Evolutionary conservation across 2,888 invertebrate species (phyloP), one percentile per base, ranked within the genome.

Genomic region (Dolichomitus sp.): DNA sequence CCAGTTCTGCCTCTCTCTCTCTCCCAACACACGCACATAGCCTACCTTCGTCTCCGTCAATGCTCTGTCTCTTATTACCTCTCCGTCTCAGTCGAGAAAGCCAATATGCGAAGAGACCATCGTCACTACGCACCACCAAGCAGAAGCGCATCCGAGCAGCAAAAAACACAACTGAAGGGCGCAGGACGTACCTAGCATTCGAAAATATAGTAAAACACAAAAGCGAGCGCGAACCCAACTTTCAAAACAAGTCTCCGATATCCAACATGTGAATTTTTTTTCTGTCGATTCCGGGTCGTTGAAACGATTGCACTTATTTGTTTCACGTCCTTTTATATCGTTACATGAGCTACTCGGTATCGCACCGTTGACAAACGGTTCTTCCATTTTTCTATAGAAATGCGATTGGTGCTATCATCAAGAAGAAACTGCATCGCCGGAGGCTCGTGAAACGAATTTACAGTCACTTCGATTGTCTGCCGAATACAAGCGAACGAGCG

Each of bases 101-200:
- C 57, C 52, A n/a, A 42, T 52, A 57, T 27, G 27, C 54, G 54
- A 54, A 77, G 48, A 81, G 77, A 45, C 37, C 37, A 66, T 14
- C 70, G 50, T 14, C 33, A n/a, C 57, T 23, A 17, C 12, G 23
- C 45, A 9, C 37, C 59, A 6, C 42, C 72, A 45, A 40, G 74
- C 68, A 54, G 63, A 78, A 81, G 45, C 68, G 48, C 59, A 59
- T 37, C 37, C 33, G 57, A 68, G 30, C 74, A 57, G 11, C 50
- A 30, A 73, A 27, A 61, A 17, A 52, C 48, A 63, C 33, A 17
- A 68, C 42, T 12, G 45, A 37, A 37, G 37, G 19, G 7, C 50
- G 42, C n/a, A 33, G 50, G 70, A 57, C 73, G 81, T 83, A 77
- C 48, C 14, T 33, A 9, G 74, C 63, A 73, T 81, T 69, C 12